phyloP scores from a whole-genome alignment of 2,888 invertebrate species.

The Thera britannica region DNA sequence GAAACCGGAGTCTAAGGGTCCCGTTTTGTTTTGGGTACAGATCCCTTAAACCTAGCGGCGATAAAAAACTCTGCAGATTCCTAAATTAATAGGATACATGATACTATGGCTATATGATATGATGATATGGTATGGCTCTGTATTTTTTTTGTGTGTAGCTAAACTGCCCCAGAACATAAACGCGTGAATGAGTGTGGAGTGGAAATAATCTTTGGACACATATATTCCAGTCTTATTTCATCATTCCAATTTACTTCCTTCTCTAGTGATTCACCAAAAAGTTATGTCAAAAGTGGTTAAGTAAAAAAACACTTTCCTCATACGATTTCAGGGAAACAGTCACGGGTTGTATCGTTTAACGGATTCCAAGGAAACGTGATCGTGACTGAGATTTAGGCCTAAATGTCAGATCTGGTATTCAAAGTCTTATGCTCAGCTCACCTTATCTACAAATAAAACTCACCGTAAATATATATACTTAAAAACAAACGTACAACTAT shows the following conservation, averaged over 20 bases:
- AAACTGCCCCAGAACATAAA: no score
- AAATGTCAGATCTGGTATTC: not conserved
- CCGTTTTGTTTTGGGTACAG: no score
- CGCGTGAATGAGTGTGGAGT: no score
- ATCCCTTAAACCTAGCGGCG: no score
- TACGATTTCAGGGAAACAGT: constrained; percentile 13
- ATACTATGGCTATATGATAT: no score
- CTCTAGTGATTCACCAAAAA: constrained; percentile 15
- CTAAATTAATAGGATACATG: no score
- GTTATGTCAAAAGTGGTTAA: not conserved
- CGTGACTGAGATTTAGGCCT: constrained; percentile 4
- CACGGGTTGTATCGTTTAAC: not conserved
- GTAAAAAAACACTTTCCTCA: constrained; percentile 11
- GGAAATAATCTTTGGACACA: not conserved
- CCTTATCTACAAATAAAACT: not conserved
- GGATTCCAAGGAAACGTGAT: constrained; percentile 23
- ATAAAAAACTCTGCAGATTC: no score
- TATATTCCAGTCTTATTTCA: not conserved
- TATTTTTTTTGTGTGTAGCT: no score
- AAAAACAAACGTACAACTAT: no score
- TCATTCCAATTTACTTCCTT: not conserved
- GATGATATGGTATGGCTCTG: no score
- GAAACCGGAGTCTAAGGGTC: no score
- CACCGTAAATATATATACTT: no score
- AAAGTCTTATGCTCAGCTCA: not conserved